Conservation (phyloP, 1,140 invertebrate genomes). For the Cherax quadricarinatus region DNA sequence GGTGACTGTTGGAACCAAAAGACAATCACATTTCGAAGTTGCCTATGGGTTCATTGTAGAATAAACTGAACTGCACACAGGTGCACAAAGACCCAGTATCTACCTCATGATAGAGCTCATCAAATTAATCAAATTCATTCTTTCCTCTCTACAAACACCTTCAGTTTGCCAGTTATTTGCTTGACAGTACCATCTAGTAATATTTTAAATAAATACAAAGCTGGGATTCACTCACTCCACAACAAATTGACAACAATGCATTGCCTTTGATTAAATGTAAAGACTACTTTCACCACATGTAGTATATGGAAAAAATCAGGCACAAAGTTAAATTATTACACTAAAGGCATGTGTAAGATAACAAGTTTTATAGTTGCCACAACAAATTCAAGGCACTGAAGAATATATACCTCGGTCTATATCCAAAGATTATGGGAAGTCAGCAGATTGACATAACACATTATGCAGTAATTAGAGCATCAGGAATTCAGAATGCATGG, state of each 20-base stretch:
- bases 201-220: neutral
- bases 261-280: neutral
- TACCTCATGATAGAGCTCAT: no score
- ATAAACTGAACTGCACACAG: no score
- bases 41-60: no score
- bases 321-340: neutral
- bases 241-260: neutral
- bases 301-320: neutral
- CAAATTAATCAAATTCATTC: no score
- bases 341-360: neutral
- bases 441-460: neutral
- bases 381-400: slow-evolving; percentile 15
- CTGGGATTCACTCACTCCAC: neutral
- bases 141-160: no score
- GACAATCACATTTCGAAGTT: no score
- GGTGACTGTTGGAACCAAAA: no score
- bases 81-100: no score
- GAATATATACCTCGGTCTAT: slow-evolving; percentile 6
- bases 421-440: neutral
- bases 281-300: neutral
- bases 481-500: no score
- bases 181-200: neutral
- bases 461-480: neutral
- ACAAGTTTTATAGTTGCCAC: neutral
- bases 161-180: neutral